Conservation (phyloP, 2,797 vertebrate genomes). For the Ctenosaura bakeri region DNA sequence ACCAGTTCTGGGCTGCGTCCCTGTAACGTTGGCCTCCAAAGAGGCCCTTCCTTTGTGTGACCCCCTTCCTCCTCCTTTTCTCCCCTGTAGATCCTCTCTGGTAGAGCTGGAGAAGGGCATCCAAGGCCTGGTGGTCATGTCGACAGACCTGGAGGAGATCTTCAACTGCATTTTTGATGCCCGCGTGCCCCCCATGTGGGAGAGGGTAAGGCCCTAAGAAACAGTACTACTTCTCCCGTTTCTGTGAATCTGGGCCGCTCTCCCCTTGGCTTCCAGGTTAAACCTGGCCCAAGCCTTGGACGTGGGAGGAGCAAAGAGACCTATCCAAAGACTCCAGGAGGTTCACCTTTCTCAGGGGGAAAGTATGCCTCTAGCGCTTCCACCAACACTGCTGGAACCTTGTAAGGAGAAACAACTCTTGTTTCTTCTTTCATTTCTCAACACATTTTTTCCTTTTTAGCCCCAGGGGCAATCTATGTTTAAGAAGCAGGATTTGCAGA, state of each 20-base stretch:
- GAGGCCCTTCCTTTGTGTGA: accelerated
- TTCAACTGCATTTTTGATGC: constrained; percentile 89
- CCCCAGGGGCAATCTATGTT: neutral
- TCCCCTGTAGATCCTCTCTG: constrained; percentile 81
- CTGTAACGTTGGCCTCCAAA: no score
- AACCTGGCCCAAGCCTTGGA: neutral
- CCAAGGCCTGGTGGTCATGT: constrained; percentile 92
- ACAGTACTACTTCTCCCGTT: no score
- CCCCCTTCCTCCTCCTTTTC: neutral
- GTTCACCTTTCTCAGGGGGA: neutral
- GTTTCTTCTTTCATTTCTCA: no score
- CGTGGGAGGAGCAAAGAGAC: neutral
- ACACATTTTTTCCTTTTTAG: neutral
- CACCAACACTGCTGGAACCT: no score
- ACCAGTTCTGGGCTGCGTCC: neutral
- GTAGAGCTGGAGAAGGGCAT: constrained; percentile 89
- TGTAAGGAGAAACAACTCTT: neutral
- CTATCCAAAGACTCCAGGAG: no score
- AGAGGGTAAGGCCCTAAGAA: constrained; percentile 80
- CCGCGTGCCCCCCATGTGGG: constrained; percentile 89
- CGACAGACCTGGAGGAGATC: constrained; percentile 89
- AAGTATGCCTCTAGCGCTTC: neutral
- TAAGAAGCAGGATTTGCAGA: neutral
- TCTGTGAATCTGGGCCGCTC: neutral
- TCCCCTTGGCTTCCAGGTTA: neutral